These are phyloP conservation scores for Stichodactyla mertensii DNA, from an alignment of 64 coral and sea anemone species.

Conservation along the genomic window DNA sequence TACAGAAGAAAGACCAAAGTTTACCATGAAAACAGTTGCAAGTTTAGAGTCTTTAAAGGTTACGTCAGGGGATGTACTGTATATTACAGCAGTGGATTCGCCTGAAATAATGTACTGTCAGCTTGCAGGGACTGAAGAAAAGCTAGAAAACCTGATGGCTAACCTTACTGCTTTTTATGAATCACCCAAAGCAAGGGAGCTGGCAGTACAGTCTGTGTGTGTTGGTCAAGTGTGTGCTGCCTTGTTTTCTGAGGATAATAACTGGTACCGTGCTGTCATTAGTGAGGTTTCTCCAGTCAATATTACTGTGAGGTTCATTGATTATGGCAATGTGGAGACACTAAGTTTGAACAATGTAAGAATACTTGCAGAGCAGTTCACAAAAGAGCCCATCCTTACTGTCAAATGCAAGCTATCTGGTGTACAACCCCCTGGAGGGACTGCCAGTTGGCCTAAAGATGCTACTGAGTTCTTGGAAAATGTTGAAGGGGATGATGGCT, in stretches of 20 bases:
- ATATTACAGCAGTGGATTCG: constrained; percentile 41
- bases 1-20: background rate
- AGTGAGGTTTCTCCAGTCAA: constrained; percentile 10
- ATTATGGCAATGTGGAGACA: constrained; percentile 80
- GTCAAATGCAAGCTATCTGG: constrained; percentile 53
- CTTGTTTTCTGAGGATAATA: constrained; percentile 55
- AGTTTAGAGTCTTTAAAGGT: background rate
- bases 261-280: constrained; percentile 75
- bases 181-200: background rate
- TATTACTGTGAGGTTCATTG: constrained; percentile 60
- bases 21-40: background rate
- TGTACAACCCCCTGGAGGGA: constrained; percentile 15
- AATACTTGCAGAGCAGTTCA: constrained; percentile 32
- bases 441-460: constrained; percentile 24
- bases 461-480: constrained; percentile 16
- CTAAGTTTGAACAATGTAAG: constrained; percentile 20
- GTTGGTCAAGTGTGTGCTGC: constrained; percentile 44
- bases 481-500: constrained; percentile 12
- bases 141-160: constrained; percentile 26
- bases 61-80: constrained; percentile 27
- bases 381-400: constrained; percentile 26
- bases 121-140: constrained; percentile 41
- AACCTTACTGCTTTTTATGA: constrained; percentile 39
- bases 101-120: constrained; percentile 52
- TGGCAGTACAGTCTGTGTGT: background rate